A percentile compares a stretch with the other conserved stretches of the same genome.
These are phyloP conservation scores for Eristalinus aeneus DNA, from an alignment of 2,888 invertebrate genomes.

Conservation along the genomic window DNA sequence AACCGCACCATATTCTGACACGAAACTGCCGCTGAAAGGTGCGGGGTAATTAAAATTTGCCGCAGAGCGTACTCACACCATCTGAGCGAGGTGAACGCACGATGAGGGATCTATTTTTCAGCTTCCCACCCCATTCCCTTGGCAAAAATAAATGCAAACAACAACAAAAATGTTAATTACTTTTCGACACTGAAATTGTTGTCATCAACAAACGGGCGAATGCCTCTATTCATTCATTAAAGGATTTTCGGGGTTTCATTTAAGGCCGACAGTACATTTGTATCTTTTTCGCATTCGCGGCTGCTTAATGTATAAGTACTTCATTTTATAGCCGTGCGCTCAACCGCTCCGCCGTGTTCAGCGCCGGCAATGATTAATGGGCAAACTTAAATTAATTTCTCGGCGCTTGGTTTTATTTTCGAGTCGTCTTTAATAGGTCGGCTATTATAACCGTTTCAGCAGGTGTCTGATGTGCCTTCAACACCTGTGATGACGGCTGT, in stretches of 20 bases:
- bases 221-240: slow-evolving; percentile 30
- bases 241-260: neutral
- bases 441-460: neutral
- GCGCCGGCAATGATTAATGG: slow-evolving; percentile 38
- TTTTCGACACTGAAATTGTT: slow-evolving; percentile 23
- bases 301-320: slow-evolving; percentile 23
- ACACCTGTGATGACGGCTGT: neutral
- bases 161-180: slow-evolving; percentile 29
- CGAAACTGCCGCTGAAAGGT: slow-evolving; percentile 19
- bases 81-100: neutral
- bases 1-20: slow-evolving; percentile 38
- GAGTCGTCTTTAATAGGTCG: neutral
- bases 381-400: slow-evolving; percentile 33
- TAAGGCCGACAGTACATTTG: neutral
- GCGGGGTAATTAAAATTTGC: slow-evolving; percentile 34
- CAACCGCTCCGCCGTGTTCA: neutral
- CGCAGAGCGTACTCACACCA: slow-evolving; percentile 3
- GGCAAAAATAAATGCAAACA: neutral
- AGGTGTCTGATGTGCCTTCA: neutral
- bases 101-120: neutral
- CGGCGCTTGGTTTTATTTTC: neutral
- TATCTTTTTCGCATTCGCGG: slow-evolving; percentile 19
- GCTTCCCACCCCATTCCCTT: neutral
- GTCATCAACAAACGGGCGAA: slow-evolving; percentile 8
- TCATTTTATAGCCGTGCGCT: slow-evolving; percentile 8